These are phyloP conservation scores for Plotosus lineatus DNA, from an alignment of 2,113 vertebrate genomes.

Conservation along the genomic window DNA sequence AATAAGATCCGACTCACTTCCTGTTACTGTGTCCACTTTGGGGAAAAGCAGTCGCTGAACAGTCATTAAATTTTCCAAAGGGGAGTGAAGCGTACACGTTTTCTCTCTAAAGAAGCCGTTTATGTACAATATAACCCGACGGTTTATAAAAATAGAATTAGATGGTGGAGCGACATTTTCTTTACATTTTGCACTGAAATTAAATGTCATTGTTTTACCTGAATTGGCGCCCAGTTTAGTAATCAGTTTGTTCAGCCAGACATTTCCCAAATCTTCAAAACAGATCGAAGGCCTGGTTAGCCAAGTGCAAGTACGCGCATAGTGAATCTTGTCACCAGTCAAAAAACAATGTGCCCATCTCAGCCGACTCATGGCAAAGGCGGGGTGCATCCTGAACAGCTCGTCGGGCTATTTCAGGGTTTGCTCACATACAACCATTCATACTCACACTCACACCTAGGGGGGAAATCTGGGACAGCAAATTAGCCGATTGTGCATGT, in stretches of 20 bases:
- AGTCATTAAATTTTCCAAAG: background rate
- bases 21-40: constrained; percentile 28
- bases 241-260: constrained; percentile 12
- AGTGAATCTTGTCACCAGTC: background rate
- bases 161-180: too few relatives aligned
- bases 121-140: background rate
- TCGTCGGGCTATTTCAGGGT: too few relatives aligned
- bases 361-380: too few relatives aligned
- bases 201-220: background rate
- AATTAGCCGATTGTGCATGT: too few relatives aligned
- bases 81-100: background rate
- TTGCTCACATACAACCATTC: too few relatives aligned
- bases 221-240: background rate
- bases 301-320: constrained; percentile 6
- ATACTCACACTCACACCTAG: too few relatives aligned
- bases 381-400: too few relatives aligned
- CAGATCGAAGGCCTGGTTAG: constrained; percentile 44
- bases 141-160: background rate
- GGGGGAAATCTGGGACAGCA: too few relatives aligned
- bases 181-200: background rate
- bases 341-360: too few relatives aligned
- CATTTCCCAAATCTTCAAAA: constrained; percentile 38
- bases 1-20: constrained; percentile 24
- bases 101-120: background rate
- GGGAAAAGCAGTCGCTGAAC: background rate